Conservation (phyloP, 2,888 invertebrate genomes). For the Eristalinus sepulchralis region DNA sequence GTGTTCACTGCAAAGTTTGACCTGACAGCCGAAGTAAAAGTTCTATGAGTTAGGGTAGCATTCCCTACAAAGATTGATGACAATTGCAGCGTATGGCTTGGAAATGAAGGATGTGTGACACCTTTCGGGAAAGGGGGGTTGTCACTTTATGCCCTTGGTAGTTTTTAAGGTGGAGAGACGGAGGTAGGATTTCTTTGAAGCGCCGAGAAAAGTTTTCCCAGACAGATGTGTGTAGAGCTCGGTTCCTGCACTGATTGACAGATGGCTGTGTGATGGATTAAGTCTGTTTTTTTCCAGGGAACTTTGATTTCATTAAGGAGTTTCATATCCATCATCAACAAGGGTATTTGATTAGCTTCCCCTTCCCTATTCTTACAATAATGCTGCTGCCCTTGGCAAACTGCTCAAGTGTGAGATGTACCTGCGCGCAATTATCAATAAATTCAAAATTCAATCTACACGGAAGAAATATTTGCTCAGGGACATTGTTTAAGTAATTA, state of each 20-base stretch:
- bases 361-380: too few relatives aligned
- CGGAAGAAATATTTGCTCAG: too few relatives aligned
- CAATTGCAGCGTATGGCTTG: constrained; percentile 39
- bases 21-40: constrained; percentile 10
- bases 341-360: not conserved
- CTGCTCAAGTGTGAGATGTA: too few relatives aligned
- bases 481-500: too few relatives aligned
- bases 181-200: too few relatives aligned
- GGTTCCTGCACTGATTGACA: not conserved
- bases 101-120: constrained; percentile 28
- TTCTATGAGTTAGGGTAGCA: not conserved
- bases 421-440: too few relatives aligned
- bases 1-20: constrained; percentile 26
- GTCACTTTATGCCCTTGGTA: not conserved
- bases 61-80: constrained; percentile 43
- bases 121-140: not conserved
- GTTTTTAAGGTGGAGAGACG: not conserved
- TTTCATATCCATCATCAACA: not conserved
- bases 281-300: not conserved
- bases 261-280: not conserved
- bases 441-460: too few relatives aligned
- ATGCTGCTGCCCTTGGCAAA: too few relatives aligned
- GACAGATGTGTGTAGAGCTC: not conserved
- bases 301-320: not conserved
- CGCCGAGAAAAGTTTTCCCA: not conserved